Base-by-base conservation (phyloP, 2,113 vertebrate genomes). In the Albula glossodonta region DNA sequence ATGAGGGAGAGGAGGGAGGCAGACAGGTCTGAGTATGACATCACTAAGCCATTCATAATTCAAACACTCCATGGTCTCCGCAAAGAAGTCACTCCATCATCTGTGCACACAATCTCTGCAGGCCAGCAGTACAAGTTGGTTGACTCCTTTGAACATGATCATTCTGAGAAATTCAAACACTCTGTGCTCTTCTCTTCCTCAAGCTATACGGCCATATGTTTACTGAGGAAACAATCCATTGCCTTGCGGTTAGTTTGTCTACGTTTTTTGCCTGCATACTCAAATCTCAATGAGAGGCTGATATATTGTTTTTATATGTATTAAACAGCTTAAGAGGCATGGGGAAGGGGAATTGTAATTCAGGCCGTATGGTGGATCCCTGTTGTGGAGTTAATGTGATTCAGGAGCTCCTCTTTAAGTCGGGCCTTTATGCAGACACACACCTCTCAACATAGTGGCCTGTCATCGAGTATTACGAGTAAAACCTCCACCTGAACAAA, bases 241-340 rank as follows among this genome's bases (percentile, higher is more conserved):
- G 25, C 79, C 83, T 78, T 15, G 51, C 3, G 13, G 79, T 19
- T 81, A 84, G 78, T 60, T 52, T 10, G 49, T 17, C 41, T 52
- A 51, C 25, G 48, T 80, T 22, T 83, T 12, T 80, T 66, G 86
- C 41, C 86, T 50, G 74, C 79, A 53, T 53, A 31, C 83, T 84
- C 51, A 78, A 81, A 52, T 51, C 70, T 3, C 60, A 57, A 56
- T n/a, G 60, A 80, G 86, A 51, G 56, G 78, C 51, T 74, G 86
- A 81, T 81, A 50, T 85, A 80, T 81, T 77, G 51, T 84, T 85
- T 87, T 84, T 56, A 87, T 84, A 77, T 52, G 86, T 52, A 82
- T 87, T 87, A 84, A 74, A 81, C n/a, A 56, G 86, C 79, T 87
- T 82, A 81, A 77, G 51, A 48, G 56, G 25, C 79, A 31, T 41